These are phyloP conservation scores for Tanaodytes sp. DNA, from an alignment of 2,888 invertebrate species.

Conservation along the genomic window DNA sequence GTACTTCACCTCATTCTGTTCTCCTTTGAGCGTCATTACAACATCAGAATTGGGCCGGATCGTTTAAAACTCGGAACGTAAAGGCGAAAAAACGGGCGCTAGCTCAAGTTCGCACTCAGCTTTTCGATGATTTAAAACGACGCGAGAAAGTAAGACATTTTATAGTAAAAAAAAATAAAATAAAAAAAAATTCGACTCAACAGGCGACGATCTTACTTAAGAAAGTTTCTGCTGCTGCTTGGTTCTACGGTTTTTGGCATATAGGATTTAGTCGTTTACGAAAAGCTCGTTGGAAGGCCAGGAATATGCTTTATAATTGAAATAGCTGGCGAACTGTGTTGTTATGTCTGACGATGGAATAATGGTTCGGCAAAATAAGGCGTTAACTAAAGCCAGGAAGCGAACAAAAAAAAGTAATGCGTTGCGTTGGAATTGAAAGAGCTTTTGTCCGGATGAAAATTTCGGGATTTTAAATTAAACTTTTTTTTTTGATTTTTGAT, in stretches of 20 bases:
- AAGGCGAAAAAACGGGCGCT: too few relatives aligned
- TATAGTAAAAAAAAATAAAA: neutral
- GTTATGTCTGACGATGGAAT: too few relatives aligned
- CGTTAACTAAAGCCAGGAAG: conserved; percentile 2
- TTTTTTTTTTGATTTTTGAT: conserved; percentile 29
- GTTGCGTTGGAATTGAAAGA: conserved; percentile 21
- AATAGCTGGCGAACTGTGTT: too few relatives aligned
- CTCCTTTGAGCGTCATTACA: neutral
- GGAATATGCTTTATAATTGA: too few relatives aligned
- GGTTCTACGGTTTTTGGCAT: too few relatives aligned
- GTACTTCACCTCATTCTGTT: neutral
- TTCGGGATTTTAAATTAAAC: conserved; percentile 22
- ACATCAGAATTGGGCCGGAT: neutral
- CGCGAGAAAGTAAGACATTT: neutral
- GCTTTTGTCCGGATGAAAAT: conserved; percentile 22
- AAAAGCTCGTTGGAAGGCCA: too few relatives aligned
- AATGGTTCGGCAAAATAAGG: neutral
- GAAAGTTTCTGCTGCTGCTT: too few relatives aligned
- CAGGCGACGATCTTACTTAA: too few relatives aligned
- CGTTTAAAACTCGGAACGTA: too few relatives aligned
- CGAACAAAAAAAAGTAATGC: conserved; percentile 7
- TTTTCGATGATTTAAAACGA: neutral
- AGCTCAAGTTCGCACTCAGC: neutral
- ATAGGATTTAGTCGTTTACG: too few relatives aligned
- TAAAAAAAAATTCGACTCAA: too few relatives aligned